phyloP scores from a whole-genome alignment of 2,888 invertebrate genomes.

The Amiota communis region DNA sequence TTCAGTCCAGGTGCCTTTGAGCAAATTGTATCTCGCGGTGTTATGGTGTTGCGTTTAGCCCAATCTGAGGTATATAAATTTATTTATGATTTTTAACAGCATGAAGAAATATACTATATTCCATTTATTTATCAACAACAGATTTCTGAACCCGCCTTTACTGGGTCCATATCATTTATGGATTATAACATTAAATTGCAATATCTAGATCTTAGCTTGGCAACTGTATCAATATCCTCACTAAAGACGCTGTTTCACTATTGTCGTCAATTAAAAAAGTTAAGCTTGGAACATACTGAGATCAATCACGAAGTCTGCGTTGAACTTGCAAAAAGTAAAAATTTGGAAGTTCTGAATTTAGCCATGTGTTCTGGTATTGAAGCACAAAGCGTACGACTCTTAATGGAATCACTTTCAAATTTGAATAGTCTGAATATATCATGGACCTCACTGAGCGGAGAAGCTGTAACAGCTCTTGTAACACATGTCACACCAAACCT shows the following conservation, averaged over 20 bases:
- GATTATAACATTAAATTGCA: slow-evolving; percentile 79
- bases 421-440: slow-evolving; percentile 82
- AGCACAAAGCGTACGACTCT: slow-evolving; percentile 77
- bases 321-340: slow-evolving; percentile 79
- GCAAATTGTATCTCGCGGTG: slow-evolving; percentile 83
- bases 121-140: slow-evolving; percentile 22
- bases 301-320: slow-evolving; percentile 79
- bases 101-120: neutral
- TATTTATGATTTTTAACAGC: neutral
- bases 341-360: slow-evolving; percentile 87
- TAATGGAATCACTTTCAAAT: slow-evolving; percentile 75
- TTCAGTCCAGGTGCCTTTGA: slow-evolving; percentile 82
- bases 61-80: slow-evolving; percentile 80
- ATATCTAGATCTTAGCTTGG: slow-evolving; percentile 90
- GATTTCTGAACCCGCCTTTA: slow-evolving; percentile 57
- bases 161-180: slow-evolving; percentile 18
- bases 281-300: slow-evolving; percentile 87
- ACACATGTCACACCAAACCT: slow-evolving; percentile 78
- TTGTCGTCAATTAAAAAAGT: slow-evolving; percentile 83
- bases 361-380: slow-evolving; percentile 86
- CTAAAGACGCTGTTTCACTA: slow-evolving; percentile 77
- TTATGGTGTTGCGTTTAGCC: slow-evolving; percentile 84
- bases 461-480: slow-evolving; percentile 78
- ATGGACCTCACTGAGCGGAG: slow-evolving; percentile 82
- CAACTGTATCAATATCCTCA: slow-evolving; percentile 77